Evolutionary conservation across 2,113 vertebrate genomes (phyloP).

Genomic region (Peromyscus californicus): DNA sequence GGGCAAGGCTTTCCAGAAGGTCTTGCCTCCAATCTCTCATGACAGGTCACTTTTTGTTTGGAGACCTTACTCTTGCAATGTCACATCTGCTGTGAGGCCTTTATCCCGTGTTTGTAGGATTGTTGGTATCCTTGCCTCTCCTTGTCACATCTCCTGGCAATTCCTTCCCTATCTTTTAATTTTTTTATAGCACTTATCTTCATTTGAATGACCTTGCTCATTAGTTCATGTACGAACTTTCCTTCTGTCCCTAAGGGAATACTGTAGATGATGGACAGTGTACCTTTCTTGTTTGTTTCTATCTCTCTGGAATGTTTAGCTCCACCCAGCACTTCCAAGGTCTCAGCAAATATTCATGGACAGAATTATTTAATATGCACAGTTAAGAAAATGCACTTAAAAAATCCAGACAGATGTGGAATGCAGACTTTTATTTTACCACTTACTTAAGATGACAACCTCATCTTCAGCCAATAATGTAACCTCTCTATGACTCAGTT

Average conservation of each 20-base stretch:
- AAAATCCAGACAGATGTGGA: not conserved
- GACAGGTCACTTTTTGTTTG: not conserved
- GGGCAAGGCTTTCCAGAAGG: not conserved
- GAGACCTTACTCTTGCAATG: not conserved
- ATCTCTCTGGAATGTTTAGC: not conserved
- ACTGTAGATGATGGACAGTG: not conserved
- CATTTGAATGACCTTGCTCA: not conserved
- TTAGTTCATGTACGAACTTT: conserved; percentile 19
- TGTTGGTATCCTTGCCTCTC: not conserved
- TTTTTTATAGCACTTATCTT: not conserved
- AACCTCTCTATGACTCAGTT: not conserved
- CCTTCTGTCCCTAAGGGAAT: not conserved
- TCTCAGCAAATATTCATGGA: not conserved
- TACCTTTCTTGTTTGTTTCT: not conserved
- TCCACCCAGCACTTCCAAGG: not conserved
- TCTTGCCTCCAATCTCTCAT: not conserved
- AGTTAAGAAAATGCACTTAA: not conserved
- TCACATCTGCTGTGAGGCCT: not conserved
- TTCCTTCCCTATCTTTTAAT: not conserved
- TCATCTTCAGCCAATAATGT: not conserved
- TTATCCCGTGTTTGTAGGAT: accelerated
- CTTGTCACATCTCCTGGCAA: not conserved
- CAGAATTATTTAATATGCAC: not conserved
- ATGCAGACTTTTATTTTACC: not conserved
- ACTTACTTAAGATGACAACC: not conserved